These are phyloP conservation scores for Mizuhopecten yessoensis DNA, from an alignment of 1,140 invertebrate species.

Conservation along the genomic window DNA sequence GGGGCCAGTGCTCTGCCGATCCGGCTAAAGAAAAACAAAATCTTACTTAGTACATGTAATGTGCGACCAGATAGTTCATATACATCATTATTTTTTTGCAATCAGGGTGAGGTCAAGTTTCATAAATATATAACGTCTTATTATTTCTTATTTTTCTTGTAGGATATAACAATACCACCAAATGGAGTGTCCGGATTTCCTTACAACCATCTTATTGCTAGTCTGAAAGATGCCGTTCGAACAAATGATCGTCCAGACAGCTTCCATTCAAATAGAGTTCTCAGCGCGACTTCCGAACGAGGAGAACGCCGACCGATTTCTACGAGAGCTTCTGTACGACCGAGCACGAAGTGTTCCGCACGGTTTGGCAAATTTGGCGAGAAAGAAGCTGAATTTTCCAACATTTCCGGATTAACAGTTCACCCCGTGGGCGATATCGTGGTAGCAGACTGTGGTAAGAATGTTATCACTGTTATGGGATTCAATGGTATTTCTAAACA, in stretches of 20 bases:
- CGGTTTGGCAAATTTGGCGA: constrained; percentile 47
- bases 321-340: not conserved
- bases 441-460: constrained; percentile 55
- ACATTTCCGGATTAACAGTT: constrained; percentile 48
- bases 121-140: no score
- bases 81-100: no score
- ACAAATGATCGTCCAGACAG: not conserved
- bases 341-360: not conserved
- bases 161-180: not conserved
- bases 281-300: not conserved
- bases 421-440: constrained; percentile 46
- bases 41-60: no score
- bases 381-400: not conserved
- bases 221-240: constrained; percentile 11
- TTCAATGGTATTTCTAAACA: constrained; percentile 41
- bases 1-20: no score
- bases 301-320: not conserved
- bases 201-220: not conserved
- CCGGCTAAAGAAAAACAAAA: no score
- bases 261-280: not conserved
- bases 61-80: no score
- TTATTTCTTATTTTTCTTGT: not conserved
- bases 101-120: no score
- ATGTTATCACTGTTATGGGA: constrained; percentile 55
- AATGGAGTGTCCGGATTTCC: constrained; percentile 21